These are phyloP conservation scores for Stegastes partitus DNA, from an alignment of 2,113 vertebrate species.

Conservation along the genomic window DNA sequence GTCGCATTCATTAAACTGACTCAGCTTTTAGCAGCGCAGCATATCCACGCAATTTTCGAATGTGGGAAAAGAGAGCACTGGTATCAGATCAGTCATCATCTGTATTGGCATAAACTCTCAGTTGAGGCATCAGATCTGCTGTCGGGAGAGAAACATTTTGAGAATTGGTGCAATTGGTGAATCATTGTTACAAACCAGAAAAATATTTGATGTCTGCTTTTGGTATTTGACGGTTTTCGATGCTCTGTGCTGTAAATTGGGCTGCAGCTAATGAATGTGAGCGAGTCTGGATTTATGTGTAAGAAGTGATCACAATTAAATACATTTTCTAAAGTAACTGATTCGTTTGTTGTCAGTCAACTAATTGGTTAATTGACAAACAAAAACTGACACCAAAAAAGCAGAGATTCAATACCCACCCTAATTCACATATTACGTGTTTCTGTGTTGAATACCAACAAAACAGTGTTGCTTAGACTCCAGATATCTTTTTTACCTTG, in stretches of 20 bases:
- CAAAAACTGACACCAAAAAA: neutral
- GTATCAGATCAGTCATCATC: too few species aligned
- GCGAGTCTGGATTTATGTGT: neutral
- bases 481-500: neutral
- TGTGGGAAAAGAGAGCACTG: too few species aligned
- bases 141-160: too few species aligned
- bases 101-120: too few species aligned
- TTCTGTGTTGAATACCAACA: neutral
- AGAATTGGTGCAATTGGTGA: too few species aligned
- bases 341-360: constrained; percentile 9
- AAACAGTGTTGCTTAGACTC: too few species aligned
- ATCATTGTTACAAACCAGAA: too few species aligned
- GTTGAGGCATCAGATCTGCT: too few species aligned
- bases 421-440: neutral
- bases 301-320: neutral
- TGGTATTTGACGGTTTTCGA: neutral
- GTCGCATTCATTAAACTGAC: too few species aligned
- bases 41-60: too few species aligned
- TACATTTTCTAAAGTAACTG: neutral
- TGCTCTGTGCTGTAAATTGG: neutral
- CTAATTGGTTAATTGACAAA: constrained; percentile 21
- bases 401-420: neutral
- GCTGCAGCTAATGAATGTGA: neutral
- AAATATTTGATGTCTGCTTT: neutral
- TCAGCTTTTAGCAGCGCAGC: too few species aligned